These are phyloP conservation scores for Cerastis rubricosa DNA, from an alignment of 2,888 invertebrate genomes.

Conservation along the genomic window DNA sequence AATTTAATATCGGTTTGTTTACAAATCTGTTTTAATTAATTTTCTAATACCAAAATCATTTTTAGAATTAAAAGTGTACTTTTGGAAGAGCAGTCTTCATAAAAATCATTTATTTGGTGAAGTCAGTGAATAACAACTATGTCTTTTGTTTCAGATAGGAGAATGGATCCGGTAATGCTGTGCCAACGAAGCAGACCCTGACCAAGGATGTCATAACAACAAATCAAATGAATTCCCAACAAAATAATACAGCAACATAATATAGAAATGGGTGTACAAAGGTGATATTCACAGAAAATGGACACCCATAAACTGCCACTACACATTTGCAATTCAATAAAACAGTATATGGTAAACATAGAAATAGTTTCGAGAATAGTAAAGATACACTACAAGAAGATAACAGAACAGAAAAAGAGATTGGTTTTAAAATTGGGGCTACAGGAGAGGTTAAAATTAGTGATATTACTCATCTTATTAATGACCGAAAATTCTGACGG, in stretches of 20 bases:
- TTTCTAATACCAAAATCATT: not conserved
- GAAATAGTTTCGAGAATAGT: constrained; percentile 64
- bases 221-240: constrained; percentile 68
- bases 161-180: constrained; percentile 66
- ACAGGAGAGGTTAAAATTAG: constrained; percentile 77
- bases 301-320: constrained; percentile 86
- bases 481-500: constrained; percentile 82
- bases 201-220: constrained; percentile 71
- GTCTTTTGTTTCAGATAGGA: constrained; percentile 79
- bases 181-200: constrained; percentile 65
- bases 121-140: constrained; percentile 25
- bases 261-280: constrained; percentile 86
- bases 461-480: constrained; percentile 80
- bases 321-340: constrained; percentile 89
- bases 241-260: constrained; percentile 67
- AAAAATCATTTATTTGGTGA: not conserved
- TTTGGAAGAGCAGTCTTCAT: not conserved
- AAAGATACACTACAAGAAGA: constrained; percentile 58
- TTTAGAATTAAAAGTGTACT: no score
- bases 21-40: constrained; percentile 29
- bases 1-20: not conserved
- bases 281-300: constrained; percentile 89
- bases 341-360: constrained; percentile 80
- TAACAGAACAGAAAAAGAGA: constrained; percentile 65
- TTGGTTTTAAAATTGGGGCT: constrained; percentile 71